phyloP scores from a whole-genome alignment of 2,888 invertebrate species.

The Cylloceria caligata region DNA sequence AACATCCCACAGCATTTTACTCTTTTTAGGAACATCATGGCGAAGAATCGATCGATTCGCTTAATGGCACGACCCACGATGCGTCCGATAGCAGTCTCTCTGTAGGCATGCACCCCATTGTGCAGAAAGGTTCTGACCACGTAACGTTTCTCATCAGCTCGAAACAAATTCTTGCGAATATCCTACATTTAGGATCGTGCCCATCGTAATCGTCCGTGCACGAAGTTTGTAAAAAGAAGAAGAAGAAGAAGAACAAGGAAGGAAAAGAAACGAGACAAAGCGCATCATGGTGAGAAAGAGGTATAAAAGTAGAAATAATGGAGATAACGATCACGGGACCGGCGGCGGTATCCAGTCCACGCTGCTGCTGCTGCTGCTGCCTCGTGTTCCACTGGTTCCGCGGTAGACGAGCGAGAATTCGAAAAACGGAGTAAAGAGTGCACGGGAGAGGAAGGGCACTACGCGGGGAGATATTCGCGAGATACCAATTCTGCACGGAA shows the following conservation, averaged over 20 bases:
- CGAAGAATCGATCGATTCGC: background rate
- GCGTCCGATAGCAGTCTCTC: background rate
- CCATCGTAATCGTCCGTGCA: conserved; percentile 9
- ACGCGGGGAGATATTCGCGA: conserved; percentile 51
- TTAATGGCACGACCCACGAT: background rate
- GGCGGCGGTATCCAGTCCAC: conserved; percentile 33
- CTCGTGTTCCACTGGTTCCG: conserved; percentile 26
- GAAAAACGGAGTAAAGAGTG: conserved; percentile 22
- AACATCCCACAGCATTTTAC: background rate
- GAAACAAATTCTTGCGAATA: conserved; percentile 22
- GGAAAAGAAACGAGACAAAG: conserved; percentile 41
- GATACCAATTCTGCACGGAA: conserved; percentile 66
- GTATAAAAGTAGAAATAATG: conserved; percentile 62
- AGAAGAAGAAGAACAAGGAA: conserved; percentile 15
- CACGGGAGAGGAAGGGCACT: conserved; percentile 18
- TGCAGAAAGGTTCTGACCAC: conserved; percentile 3
- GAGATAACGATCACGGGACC: conserved; percentile 57
- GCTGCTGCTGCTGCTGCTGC: conserved; percentile 30
- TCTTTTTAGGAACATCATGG: background rate
- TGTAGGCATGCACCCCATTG: background rate
- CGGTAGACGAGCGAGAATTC: conserved; percentile 31
- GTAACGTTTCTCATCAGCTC: conserved; percentile 7
- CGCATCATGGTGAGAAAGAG: conserved; percentile 16
- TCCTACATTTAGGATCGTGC: conserved; percentile 9
- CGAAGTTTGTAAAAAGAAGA: conserved; percentile 28